Conservation (phyloP, 2,113 vertebrate genomes). For the Hippocampus mohnikei region DNA sequence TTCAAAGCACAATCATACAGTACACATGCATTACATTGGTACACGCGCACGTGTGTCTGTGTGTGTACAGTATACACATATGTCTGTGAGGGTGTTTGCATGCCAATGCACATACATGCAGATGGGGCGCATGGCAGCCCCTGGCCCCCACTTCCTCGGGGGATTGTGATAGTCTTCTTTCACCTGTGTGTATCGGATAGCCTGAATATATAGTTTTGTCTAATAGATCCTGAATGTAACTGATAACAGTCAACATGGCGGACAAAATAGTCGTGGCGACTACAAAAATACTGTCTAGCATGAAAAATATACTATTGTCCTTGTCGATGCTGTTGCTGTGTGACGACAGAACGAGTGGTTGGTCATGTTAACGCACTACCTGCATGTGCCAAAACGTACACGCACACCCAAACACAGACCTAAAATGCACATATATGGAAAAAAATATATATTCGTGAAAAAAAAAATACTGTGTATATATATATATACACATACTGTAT, state of each 20-base stretch:
- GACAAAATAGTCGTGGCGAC: slow-evolving; percentile 67
- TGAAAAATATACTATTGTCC: slow-evolving; percentile 68
- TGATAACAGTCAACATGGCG: slow-evolving; percentile 70
- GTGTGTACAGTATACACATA: slow-evolving; percentile 66
- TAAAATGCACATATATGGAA: slow-evolving; percentile 74
- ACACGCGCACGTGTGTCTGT: slow-evolving; percentile 60
- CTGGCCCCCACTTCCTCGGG: slow-evolving; percentile 14
- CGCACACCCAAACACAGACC: slow-evolving; percentile 69
- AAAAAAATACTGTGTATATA: no score
- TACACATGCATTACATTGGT: slow-evolving; percentile 71
- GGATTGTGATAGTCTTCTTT: slow-evolving; percentile 52
- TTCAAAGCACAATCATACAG: slow-evolving; percentile 76
- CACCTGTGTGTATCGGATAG: slow-evolving; percentile 44
- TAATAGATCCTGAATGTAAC: slow-evolving; percentile 63
- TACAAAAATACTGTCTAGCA: slow-evolving; percentile 72
- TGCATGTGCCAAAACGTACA: slow-evolving; percentile 70
- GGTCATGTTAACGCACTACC: slow-evolving; percentile 58
- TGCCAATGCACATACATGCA: slow-evolving; percentile 62
- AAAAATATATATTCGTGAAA: slow-evolving; percentile 63
- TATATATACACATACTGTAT: slow-evolving; percentile 31
- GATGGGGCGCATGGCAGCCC: slow-evolving; percentile 51
- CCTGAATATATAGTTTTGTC: slow-evolving; percentile 50
- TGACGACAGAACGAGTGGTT: slow-evolving; percentile 49
- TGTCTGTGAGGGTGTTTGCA: slow-evolving; percentile 38
- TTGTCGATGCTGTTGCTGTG: slow-evolving; percentile 41